Conservation (phyloP, 2,888 invertebrate genomes). For the Melangyna quadrimaculata region DNA sequence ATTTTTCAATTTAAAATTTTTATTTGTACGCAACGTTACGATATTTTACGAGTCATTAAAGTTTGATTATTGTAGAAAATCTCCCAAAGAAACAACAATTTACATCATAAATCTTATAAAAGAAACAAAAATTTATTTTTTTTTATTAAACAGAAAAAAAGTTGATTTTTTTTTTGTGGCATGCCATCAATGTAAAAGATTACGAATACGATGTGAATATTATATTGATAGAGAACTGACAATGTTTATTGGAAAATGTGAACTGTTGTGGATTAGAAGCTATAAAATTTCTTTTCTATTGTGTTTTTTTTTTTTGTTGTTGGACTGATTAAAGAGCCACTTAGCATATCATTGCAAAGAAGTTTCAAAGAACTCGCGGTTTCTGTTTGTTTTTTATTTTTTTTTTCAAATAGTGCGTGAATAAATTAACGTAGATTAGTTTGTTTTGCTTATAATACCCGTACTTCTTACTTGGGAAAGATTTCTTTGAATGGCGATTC, state of each 20-base stretch:
- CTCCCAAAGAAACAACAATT: neutral
- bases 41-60: conserved; percentile 18
- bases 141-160: conserved; percentile 4
- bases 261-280: neutral
- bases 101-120: conserved; percentile 12
- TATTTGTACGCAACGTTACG: neutral
- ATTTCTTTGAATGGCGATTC: neutral
- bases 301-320: conserved; percentile 3
- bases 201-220: neutral
- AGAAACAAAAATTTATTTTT: neutral
- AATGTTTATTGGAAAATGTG: neutral
- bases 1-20: neutral
- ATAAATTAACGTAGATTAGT: neutral
- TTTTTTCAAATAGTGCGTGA: neutral
- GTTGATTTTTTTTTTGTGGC: neutral
- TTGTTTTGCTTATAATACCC: neutral
- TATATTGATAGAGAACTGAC: neutral
- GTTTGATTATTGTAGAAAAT: conserved; percentile 15
- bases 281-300: conserved; percentile 13
- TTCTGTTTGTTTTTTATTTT: neutral
- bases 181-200: neutral
- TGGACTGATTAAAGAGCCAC: neutral
- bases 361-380: neutral
- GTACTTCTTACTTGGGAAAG: neutral
- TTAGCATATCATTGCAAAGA: conserved; percentile 17